A percentile compares a stretch with the other conserved stretches of the same genome.
Conservation (phyloP, 2,797 vertebrate species). For the Natrix natrix region DNA sequence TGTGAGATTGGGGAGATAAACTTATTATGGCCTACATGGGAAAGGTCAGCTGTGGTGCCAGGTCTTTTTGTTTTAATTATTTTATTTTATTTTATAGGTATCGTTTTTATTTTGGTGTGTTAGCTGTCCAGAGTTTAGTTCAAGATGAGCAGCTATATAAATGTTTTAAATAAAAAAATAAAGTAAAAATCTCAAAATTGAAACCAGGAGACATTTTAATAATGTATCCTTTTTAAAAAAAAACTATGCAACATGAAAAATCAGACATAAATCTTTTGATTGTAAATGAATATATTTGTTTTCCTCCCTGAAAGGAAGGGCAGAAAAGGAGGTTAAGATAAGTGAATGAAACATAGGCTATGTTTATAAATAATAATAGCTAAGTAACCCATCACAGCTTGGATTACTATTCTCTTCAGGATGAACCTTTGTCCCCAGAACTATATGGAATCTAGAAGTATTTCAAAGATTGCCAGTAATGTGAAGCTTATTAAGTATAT, state of each 20-base stretch:
- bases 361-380: background rate
- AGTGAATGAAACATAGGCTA: background rate
- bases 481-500: background rate
- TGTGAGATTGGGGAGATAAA: background rate
- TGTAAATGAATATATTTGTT: background rate
- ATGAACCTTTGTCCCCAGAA: background rate
- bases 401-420: background rate
- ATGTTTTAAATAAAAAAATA: background rate
- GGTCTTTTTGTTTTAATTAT: background rate
- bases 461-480: background rate
- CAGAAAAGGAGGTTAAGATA: background rate
- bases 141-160: background rate
- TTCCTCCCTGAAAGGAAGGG: background rate
- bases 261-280: background rate
- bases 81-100: background rate
- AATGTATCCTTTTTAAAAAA: background rate
- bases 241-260: background rate
- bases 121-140: background rate
- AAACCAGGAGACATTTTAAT: background rate
- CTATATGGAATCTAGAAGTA: background rate
- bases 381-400: background rate
- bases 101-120: background rate
- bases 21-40: background rate
- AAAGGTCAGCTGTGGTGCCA: background rate
- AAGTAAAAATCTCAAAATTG: background rate